Conservation (phyloP, 1,140 invertebrate species). For the Diabrotica undecimpunctata region DNA sequence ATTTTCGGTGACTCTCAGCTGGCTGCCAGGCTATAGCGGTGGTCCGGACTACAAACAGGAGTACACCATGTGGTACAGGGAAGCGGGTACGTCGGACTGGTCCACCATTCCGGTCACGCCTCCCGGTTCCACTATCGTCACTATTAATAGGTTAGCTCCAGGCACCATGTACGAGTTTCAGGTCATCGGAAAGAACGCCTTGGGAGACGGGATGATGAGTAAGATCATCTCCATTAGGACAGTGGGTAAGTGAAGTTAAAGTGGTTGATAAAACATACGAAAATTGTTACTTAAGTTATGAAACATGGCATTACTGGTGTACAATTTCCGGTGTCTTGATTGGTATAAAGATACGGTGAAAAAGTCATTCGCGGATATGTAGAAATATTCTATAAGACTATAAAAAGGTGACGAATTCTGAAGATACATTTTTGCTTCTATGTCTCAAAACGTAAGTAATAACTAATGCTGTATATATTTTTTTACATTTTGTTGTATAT, state of each 20-base stretch:
- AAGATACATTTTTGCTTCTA: too few relatives aligned
- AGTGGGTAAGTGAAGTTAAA: constrained; percentile 66
- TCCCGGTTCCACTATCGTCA: constrained; percentile 82
- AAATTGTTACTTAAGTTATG: background rate
- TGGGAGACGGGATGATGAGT: constrained; percentile 93
- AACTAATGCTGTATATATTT: too few relatives aligned
- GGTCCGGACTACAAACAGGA: constrained; percentile 91
- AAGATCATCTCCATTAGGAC: constrained; percentile 86
- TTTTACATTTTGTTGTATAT: too few relatives aligned
- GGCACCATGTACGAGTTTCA: constrained; percentile 94
- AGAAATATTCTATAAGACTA: too few relatives aligned
- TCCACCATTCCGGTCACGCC: constrained; percentile 89
- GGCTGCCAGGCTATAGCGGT: constrained; percentile 93
- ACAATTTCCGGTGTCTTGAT: too few relatives aligned
- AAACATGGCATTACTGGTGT: background rate
- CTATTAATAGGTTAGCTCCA: constrained; percentile 84
- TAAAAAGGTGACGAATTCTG: too few relatives aligned
- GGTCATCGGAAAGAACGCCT: constrained; percentile 88
- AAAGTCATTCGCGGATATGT: too few relatives aligned
- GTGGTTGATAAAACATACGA: background rate
- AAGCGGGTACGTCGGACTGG: constrained; percentile 81
- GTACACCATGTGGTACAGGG: constrained; percentile 88
- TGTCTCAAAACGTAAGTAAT: too few relatives aligned
- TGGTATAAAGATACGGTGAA: too few relatives aligned
- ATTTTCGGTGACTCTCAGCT: constrained; percentile 83